phyloP scores from a whole-genome alignment of 1,140 invertebrate species.

The Ceratina calcarata region DNA sequence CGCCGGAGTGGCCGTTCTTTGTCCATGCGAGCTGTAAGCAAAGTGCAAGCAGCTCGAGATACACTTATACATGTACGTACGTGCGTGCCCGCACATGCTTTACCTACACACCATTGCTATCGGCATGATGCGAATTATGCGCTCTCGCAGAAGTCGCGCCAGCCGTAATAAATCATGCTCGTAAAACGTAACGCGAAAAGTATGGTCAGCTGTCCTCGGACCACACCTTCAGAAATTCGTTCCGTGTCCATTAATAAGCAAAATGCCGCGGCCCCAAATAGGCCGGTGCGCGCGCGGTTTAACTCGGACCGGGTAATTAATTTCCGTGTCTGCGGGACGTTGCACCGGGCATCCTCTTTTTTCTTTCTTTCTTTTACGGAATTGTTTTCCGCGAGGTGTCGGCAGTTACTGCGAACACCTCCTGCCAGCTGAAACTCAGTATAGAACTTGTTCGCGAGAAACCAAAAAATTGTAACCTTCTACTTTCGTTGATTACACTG shows the following conservation, averaged over 20 bases:
- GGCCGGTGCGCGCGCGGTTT: conserved; percentile 4
- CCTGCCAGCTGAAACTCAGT: background rate
- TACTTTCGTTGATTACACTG: too few relatives aligned
- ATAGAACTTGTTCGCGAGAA: too few relatives aligned
- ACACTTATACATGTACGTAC: background rate
- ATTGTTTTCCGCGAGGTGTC: background rate
- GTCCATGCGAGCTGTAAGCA: conserved; percentile 39
- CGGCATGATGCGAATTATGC: conserved; percentile 50
- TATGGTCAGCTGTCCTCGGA: conserved; percentile 53
- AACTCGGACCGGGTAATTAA: conserved; percentile 48
- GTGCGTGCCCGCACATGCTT: background rate
- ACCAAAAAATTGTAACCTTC: too few relatives aligned
- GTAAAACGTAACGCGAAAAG: conserved; percentile 59
- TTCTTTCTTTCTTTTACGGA: background rate
- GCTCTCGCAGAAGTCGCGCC: conserved; percentile 31
- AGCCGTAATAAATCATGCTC: conserved; percentile 70
- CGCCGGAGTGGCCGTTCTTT: conserved; percentile 52
- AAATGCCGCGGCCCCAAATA: conserved; percentile 20
- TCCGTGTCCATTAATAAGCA: conserved; percentile 60
- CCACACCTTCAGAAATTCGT: conserved; percentile 55
- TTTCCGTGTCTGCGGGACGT: conserved; percentile 23
- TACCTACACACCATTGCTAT: conserved; percentile 47
- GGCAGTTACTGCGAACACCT: background rate
- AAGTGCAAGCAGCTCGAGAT: background rate
- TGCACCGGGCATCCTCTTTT: too few relatives aligned